Conservation (phyloP, 2,797 vertebrate species). For the Phyllotis vaccarum region DNA sequence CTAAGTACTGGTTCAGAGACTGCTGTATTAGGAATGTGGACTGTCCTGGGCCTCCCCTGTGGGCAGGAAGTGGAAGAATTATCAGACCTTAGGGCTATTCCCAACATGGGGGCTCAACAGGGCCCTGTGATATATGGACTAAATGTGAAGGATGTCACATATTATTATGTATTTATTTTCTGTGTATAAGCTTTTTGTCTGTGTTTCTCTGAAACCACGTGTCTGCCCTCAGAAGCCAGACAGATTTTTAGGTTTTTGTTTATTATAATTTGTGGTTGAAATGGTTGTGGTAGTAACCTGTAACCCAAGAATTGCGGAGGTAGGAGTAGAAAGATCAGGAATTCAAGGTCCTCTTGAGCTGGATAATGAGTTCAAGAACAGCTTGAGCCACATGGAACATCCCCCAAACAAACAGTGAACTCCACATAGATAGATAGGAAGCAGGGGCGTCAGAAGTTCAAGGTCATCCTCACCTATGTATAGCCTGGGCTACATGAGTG, state of each 20-base stretch:
- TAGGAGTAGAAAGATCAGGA: not conserved
- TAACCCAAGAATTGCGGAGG: not conserved
- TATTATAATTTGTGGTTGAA: not conserved
- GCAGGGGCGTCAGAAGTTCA: not conserved
- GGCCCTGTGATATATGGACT: not conserved
- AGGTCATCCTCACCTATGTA: not conserved
- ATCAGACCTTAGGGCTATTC: not conserved
- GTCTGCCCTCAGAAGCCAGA: not conserved
- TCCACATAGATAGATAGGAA: not conserved
- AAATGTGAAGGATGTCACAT: not conserved
- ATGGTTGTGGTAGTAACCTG: not conserved
- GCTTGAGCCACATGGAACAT: not conserved
- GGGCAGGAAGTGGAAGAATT: not conserved
- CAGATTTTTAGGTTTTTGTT: not conserved
- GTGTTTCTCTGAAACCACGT: not conserved
- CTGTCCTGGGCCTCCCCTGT: not conserved
- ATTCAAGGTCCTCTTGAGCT: not conserved
- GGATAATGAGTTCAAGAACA: not conserved
- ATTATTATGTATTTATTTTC: not conserved
- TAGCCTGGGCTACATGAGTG: not conserved
- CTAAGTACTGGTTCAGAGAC: not conserved
- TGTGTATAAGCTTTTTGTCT: not conserved
- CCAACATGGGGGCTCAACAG: not conserved
- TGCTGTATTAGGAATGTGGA: not conserved
- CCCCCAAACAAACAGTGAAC: not conserved